Conservation (phyloP, 1,140 invertebrate genomes). For the Pogonomyrmex californicus region DNA sequence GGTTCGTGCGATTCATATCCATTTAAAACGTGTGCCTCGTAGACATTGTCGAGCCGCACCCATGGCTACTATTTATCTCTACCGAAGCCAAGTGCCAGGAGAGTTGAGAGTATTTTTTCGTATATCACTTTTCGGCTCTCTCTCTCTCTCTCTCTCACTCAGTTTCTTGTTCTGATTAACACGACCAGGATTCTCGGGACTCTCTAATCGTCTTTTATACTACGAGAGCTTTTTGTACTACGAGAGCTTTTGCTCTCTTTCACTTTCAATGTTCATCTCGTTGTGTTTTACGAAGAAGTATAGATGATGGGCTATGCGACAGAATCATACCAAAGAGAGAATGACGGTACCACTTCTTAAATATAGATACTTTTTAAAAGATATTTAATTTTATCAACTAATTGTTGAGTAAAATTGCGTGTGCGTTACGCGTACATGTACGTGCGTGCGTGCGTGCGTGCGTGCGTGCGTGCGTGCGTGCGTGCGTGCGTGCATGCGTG, state of each 20-base stretch:
- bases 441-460: too few species aligned
- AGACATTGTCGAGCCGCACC: slow-evolving; percentile 76
- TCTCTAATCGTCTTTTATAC: background rate
- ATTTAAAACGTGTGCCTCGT: slow-evolving; percentile 75
- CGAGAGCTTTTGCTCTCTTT: slow-evolving; percentile 33
- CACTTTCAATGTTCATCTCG: slow-evolving; percentile 35
- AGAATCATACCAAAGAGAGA: slow-evolving; percentile 66
- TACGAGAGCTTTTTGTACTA: too few species aligned
- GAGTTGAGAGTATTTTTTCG: slow-evolving; percentile 73
- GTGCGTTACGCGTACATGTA: too few species aligned
- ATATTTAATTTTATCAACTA: slow-evolving; percentile 33
- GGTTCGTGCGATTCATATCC: slow-evolving; percentile 58
- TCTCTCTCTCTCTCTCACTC: background rate
- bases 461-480: too few species aligned
- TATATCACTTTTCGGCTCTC: slow-evolving; percentile 54
- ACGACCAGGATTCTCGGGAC: slow-evolving; percentile 15
- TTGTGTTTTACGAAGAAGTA: slow-evolving; percentile 63
- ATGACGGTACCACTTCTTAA: slow-evolving; percentile 69
- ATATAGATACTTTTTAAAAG: slow-evolving; percentile 71
- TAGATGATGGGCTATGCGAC: slow-evolving; percentile 53
- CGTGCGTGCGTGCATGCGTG: too few species aligned
- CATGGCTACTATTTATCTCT: slow-evolving; percentile 77
- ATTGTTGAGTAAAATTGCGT: too few species aligned
- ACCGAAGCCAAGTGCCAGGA: slow-evolving; percentile 76
- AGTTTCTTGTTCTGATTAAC: slow-evolving; percentile 50